phyloP scores from a whole-genome alignment of 2,888 invertebrate species.

The Zootermopsis nevadensis region DNA sequence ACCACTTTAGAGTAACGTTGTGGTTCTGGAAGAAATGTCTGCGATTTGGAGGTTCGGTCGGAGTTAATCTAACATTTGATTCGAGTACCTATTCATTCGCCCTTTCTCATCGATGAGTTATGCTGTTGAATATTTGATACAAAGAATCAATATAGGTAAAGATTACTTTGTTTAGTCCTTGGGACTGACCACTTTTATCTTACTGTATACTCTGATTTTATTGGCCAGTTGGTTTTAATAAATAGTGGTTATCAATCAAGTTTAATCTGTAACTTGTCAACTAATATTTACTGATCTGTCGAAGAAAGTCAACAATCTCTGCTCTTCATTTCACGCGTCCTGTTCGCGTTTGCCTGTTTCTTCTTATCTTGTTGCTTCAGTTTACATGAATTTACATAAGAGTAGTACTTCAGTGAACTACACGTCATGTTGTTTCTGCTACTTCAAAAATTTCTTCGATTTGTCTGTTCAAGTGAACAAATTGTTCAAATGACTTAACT shows the following conservation, averaged over 20 bases:
- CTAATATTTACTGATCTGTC: conserved; percentile 31
- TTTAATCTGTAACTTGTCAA: conserved; percentile 18
- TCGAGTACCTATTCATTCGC: neutral
- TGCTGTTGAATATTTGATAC: neutral
- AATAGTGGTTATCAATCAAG: conserved; percentile 7
- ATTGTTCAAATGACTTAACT: neutral
- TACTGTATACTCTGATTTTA: neutral
- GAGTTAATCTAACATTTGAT: too few species aligned
- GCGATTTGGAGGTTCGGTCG: too few species aligned
- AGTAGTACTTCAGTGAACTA: neutral
- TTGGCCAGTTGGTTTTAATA: conserved; percentile 21
- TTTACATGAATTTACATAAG: conserved; percentile 12
- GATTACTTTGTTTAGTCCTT: conserved; percentile 14
- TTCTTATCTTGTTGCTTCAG: neutral
- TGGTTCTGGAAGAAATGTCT: too few species aligned
- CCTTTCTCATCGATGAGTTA: neutral
- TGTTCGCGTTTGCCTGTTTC: neutral
- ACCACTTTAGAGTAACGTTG: too few species aligned
- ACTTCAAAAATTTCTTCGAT: neutral
- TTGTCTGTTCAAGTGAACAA: neutral
- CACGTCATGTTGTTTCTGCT: neutral
- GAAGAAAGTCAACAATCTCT: conserved; percentile 22
- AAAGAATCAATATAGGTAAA: neutral
- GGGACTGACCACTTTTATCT: neutral
- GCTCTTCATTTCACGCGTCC: conserved; percentile 17